Evolutionary conservation across 1,140 invertebrate species (phyloP), one percentile per base, ranked within the genome.

Genomic region (Brachionus koreanus): DNA sequence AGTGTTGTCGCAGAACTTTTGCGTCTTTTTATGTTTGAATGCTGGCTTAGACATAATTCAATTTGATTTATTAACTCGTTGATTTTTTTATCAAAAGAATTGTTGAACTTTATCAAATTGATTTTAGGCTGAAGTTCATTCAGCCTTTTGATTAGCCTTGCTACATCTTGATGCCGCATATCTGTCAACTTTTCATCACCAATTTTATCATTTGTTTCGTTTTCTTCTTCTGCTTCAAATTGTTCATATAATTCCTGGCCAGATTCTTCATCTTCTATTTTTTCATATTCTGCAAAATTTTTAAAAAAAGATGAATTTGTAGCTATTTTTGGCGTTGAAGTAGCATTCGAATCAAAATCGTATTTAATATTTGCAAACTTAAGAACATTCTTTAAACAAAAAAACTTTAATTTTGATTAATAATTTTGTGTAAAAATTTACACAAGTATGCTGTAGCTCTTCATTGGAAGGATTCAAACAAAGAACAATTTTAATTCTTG

Each of bases 401-500:
- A 57, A 16, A 52, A 37, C 7, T 72, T 33, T 29, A n/a, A 52
- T 77, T 69, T 37, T n/a, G 5, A 19, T 52, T 19, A 57, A 10
- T 33, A 35, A 19, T 52, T 77, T 77, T 69, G 13, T 39, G 3
- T 13, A 49, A 77, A 52, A 52, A 52, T n/a, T 77, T 49, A 77
- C 75, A 61, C 49, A 61, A 57, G 76, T 61, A 9, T 79, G 5
- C 13, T 29, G 23, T 3, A 79, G 29, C 16, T 79, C 76, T 9
- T 65, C 92, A 35, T 91, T 89, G 65, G 92, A 91, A 0, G 97
- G 97, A 90, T 98, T 99, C 5, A 97, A 92, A 88, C 98, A 99
- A 5, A 99, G 93, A 76, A 99, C 92, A 96, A 99, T 99, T 83
- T 93, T 90, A 0, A 99, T 95, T 85, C 93, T 93, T 4, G 97